Conservation (phyloP, 2,113 vertebrate species). For the Megatriorchis doriae region DNA sequence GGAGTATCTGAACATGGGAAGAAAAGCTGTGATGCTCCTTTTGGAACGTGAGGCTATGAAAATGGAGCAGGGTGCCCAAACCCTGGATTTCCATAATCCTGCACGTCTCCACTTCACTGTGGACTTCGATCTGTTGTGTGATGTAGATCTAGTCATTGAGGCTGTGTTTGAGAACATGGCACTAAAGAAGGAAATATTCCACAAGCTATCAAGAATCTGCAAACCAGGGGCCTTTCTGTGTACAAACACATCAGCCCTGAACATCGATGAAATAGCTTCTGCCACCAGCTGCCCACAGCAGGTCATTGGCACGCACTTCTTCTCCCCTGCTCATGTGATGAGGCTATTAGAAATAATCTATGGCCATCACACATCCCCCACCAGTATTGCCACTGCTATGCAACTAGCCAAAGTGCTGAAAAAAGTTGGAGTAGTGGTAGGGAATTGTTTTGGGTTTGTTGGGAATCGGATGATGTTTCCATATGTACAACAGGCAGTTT, state of each 20-base stretch:
- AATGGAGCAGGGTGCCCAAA: constrained; percentile 25
- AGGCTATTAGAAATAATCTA: constrained; percentile 87
- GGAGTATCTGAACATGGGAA: constrained; percentile 76
- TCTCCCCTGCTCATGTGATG: constrained; percentile 89
- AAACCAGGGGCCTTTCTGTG: constrained; percentile 80
- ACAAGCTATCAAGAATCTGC: constrained; percentile 78
- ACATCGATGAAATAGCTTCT: constrained; percentile 84
- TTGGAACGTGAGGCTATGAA: constrained; percentile 79
- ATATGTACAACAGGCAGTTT: constrained; percentile 76
- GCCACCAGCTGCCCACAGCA: constrained; percentile 74
- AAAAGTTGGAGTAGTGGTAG: constrained; percentile 87
- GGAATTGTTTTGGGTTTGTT: constrained; percentile 89
- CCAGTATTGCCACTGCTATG: constrained; percentile 83
- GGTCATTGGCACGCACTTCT: constrained; percentile 93
- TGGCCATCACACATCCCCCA: constrained; percentile 76
- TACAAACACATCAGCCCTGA: constrained; percentile 86
- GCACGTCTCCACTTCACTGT: constrained; percentile 71
- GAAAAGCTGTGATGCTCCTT: constrained; percentile 68
- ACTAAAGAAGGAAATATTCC: constrained; percentile 85
- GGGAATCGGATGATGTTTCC: constrained; percentile 86
- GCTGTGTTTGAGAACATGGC: constrained; percentile 90
- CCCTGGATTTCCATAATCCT: constrained; percentile 18
- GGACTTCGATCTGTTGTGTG: constrained; percentile 66
- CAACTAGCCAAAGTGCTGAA: constrained; percentile 79
- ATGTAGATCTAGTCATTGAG: constrained; percentile 87